Base-by-base conservation (phyloP, 2,113 vertebrate genomes). In the Gambusia holbrooki region DNA sequence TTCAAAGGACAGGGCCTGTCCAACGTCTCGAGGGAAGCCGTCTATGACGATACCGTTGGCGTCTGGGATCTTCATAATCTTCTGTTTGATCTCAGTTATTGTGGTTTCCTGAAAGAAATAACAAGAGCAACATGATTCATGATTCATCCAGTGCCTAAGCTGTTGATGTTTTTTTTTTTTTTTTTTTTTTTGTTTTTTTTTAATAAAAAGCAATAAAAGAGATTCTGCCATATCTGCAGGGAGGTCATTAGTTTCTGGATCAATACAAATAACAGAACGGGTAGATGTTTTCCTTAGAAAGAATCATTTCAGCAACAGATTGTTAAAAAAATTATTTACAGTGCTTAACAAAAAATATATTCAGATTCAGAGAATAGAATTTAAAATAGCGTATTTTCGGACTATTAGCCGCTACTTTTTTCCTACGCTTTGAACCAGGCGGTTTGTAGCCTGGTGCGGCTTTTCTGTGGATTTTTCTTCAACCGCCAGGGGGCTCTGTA, bases 81-180 rank as follows among this genome's bases (percentile, higher is more conserved):
- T 97, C 90, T 99, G 98, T 88, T 99, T 99, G 92, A 99, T 99
- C 91, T 99, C 98, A 11, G 97, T 99, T 88, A 99, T 99, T n/a
- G 98, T 99, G 22, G 98, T 99, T 91, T 99, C 98, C 98, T 99
- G 89, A 69, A 69, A 85, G 72, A 28, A 27, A 42, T 5, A 61
- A 82, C 51, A 69, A 76, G 32, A 75, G 28, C 29, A 62, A 45
- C 48, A 66, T 37, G 25, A 74, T 29, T 62, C 22, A 74, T 64
- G 25, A n/a, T 28, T 66, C 33, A 5, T 30, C 48, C 8, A 1
- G 5, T 0, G 12, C 35, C 33, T 42, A 45, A 22, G n/a, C 15
- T 65, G 30, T 60, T 66, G 62, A 77, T 33, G 9, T 61, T 10
- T 35, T 32, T 0, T 33, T 33, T 11, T 11, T 37, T 37, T 11